Evolutionary conservation across 2,113 vertebrate species (phyloP).

Genomic region (Hiodon tergisus): DNA sequence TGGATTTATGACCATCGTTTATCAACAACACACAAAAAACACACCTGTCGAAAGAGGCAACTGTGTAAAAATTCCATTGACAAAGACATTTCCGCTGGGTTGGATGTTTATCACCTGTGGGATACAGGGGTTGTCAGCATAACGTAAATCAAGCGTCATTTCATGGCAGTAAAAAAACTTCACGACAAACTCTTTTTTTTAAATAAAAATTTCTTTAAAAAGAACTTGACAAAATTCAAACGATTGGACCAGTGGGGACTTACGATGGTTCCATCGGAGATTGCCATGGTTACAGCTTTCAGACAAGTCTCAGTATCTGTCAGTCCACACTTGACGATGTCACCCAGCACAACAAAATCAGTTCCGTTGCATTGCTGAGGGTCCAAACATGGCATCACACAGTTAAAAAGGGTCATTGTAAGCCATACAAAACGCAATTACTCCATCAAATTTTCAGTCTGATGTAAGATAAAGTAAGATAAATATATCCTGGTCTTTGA

Average conservation of each 20-base stretch:
- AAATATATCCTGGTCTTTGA: neutral
- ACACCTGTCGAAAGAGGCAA: constrained; percentile 76
- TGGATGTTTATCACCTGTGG: constrained; percentile 69
- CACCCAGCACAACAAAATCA: constrained; percentile 68
- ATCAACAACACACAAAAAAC: neutral
- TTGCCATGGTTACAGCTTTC: constrained; percentile 65
- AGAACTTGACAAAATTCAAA: neutral
- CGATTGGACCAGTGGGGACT: constrained; percentile 33
- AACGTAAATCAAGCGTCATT: neutral
- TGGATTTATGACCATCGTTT: neutral
- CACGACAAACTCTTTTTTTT: neutral
- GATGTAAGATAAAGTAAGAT: no score
- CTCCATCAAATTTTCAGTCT: no score
- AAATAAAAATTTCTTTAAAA: no score
- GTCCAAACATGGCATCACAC: neutral
- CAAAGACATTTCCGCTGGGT: constrained; percentile 64
- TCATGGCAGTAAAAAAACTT: neutral
- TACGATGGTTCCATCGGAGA: constrained; percentile 60
- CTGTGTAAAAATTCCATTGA: constrained; percentile 74
- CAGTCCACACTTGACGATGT: constrained; percentile 75
- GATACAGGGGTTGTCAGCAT: neutral
- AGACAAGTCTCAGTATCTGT: constrained; percentile 75
- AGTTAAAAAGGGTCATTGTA: neutral
- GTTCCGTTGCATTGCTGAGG: constrained; percentile 49
- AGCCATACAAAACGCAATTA: neutral